Evolutionary conservation across 2,113 vertebrate genomes (phyloP), one percentile per base, ranked within the genome.

Genomic region (Epinephelus lanceolatus): DNA sequence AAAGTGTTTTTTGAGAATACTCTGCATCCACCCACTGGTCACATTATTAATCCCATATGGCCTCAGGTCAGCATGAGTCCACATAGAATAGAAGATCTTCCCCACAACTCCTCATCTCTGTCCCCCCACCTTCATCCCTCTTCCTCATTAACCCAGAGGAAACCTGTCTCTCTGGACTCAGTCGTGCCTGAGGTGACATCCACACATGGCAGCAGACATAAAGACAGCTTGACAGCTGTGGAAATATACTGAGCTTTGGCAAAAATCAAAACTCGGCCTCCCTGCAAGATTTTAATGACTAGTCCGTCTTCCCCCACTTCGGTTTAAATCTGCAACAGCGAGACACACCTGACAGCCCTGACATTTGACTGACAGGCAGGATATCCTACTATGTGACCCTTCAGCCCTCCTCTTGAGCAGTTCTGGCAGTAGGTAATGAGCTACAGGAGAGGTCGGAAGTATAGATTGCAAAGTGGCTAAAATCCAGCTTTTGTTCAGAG

Each of bases 361-460:
- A 88, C 71, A 19, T 90, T 91, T 94, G 92, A 95, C 76, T 90
- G 94, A 93, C 94, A 94, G 88, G 82, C 78, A 92, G 88, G 87
- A 95, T 89, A 92, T 95, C 92, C 92, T 88, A 84, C 86, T 79
- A 86, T 70, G 65, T 86, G 91, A 93, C 91, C 92, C 89, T 18
- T 69, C 51, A 80, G 84, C 55, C 74, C 74, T 81, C 88, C 84
- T 84, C 84, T 70, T 57, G 85, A 86, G 88, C 61, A 68, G 83
- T 76, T 85, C 81, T 81, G 90, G 87, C 78, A 78, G 80, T 59
- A 69, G 87, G 81, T 89, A 90, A 92, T 85, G 88, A 88, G 83
- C 82, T 73, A 25, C 59, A 17, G 91, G 60, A 83, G 73, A 89
- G 74, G 81, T 68, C 79, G 30, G 88, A 83, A 83, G 89, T 83